phyloP scores from a whole-genome alignment of 2,113 vertebrate species.

The Zootoca vivipara region DNA sequence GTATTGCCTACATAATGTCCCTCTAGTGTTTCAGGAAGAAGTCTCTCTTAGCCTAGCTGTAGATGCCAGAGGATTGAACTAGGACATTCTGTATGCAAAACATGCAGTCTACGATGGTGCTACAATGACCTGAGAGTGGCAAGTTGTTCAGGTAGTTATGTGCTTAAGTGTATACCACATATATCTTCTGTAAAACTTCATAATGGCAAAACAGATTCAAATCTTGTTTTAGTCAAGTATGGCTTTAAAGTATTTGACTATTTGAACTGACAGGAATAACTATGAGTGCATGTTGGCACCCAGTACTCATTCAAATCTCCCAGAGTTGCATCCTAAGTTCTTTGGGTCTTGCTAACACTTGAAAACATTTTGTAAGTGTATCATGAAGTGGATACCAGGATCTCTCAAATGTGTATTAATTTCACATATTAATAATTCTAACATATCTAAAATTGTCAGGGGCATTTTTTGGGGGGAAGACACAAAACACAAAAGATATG shows the following conservation, averaged over 20 bases:
- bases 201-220: not conserved
- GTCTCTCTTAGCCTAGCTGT: not conserved
- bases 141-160: not conserved
- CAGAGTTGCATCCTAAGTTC: not conserved
- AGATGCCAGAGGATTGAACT: not conserved
- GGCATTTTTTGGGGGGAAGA: not conserved
- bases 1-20: not conserved
- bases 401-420: not conserved
- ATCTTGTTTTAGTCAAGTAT: conserved; percentile 8
- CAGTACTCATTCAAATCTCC: not conserved
- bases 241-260: not conserved
- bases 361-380: not conserved
- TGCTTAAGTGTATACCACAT: not conserved
- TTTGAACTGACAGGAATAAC: not conserved
- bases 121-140: not conserved
- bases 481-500: not conserved
- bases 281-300: not conserved
- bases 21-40: not conserved
- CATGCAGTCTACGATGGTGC: not conserved
- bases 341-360: not conserved
- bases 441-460: not conserved
- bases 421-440: conserved; percentile 4
- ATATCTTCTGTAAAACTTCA: not conserved
- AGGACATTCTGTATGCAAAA: not conserved
- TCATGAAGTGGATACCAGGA: not conserved